phyloP scores from a whole-genome alignment of 2,113 vertebrate species.

The Nothoprocta pentlandii region DNA sequence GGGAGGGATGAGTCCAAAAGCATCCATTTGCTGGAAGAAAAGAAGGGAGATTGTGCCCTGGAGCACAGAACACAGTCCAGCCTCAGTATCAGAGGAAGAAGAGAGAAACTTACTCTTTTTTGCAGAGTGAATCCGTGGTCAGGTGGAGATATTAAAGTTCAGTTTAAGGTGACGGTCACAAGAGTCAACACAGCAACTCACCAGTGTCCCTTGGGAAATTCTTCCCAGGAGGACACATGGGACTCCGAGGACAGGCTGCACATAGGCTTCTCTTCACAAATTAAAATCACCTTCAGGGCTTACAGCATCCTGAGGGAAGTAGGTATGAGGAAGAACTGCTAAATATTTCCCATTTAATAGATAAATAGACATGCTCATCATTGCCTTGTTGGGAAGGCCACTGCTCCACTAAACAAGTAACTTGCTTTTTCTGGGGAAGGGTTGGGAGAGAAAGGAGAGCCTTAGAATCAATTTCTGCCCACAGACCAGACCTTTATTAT shows the following conservation, averaged over 20 bases:
- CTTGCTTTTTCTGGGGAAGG: not conserved
- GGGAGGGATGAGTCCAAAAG: not conserved
- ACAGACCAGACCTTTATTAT: not conserved
- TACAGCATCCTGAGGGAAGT: not conserved
- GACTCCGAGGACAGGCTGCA: not conserved
- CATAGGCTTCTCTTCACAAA: not conserved
- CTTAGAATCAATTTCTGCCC: not conserved
- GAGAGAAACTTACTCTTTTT: not conserved
- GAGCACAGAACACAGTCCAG: not conserved
- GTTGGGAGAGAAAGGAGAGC: not conserved
- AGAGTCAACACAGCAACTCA: not conserved
- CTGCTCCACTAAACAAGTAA: not conserved
- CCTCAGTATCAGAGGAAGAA: not conserved
- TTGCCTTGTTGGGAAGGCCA: not conserved
- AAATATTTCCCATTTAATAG: not conserved
- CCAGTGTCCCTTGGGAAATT: not conserved
- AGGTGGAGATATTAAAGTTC: not conserved
- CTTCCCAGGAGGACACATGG: not conserved
- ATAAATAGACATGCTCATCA: not conserved
- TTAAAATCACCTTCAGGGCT: not conserved
- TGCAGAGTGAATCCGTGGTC: not conserved
- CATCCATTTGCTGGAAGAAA: rapidly evolving
- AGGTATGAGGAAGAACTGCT: not conserved
- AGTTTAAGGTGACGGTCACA: not conserved
- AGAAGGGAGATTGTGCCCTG: not conserved